Conservation (phyloP, 2,113 vertebrate species). For the Seriola quinqueradiata region DNA sequence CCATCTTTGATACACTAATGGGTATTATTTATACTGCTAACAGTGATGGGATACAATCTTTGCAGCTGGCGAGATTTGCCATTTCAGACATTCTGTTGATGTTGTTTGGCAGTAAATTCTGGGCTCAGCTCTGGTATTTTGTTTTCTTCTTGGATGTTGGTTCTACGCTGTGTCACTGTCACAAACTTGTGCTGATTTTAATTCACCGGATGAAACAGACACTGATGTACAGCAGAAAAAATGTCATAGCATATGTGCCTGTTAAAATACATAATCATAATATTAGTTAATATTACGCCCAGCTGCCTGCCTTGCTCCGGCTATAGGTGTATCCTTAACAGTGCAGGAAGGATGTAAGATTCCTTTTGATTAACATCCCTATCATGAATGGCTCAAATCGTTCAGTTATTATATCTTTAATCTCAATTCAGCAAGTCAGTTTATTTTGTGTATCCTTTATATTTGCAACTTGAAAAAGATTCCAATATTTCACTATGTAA, state of each 20-base stretch:
- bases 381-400: background rate
- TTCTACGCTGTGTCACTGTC: background rate
- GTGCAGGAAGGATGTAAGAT: background rate
- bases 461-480: background rate
- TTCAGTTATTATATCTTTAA: background rate
- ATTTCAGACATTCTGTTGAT: constrained; percentile 11
- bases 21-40: background rate
- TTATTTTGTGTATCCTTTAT: too few species aligned
- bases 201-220: background rate
- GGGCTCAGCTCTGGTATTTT: constrained; percentile 2
- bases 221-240: background rate
- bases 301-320: background rate
- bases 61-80: background rate
- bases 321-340: background rate
- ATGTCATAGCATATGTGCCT: background rate
- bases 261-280: background rate
- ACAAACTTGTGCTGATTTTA: background rate
- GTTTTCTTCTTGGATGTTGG: constrained; percentile 7
- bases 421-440: background rate
- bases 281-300: background rate
- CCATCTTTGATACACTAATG: background rate
- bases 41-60: background rate
- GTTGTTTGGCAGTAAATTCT: background rate
- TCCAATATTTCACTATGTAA: background rate
- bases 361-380: constrained; percentile 7